Conservation (phyloP, 1,140 invertebrate genomes). For the Augochlora pura region DNA sequence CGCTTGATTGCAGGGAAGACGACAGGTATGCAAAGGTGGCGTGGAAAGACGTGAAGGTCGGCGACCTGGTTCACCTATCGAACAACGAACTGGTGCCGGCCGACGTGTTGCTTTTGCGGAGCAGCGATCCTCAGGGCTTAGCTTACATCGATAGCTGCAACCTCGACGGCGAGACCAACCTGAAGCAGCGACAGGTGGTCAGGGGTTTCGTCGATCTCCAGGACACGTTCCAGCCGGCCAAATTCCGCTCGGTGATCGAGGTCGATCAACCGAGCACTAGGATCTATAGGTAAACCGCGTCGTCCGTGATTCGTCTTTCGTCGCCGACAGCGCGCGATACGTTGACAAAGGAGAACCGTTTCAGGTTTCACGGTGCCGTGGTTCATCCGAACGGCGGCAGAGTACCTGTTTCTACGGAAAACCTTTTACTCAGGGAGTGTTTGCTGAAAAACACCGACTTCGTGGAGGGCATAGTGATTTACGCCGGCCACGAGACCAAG, state of each 20-base stretch:
- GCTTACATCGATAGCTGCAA: conserved; percentile 99
- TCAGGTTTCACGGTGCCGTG: conserved; percentile 93
- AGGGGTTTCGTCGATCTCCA: conserved; percentile 84
- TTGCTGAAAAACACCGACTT: conserved; percentile 96
- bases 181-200: conserved; percentile 96
- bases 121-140: conserved; percentile 95
- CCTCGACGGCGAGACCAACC: conserved; percentile 99
- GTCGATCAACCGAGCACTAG: conserved; percentile 96
- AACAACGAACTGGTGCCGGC: conserved; percentile 98
- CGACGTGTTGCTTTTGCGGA: conserved; percentile 93
- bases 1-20: conserved; percentile 84
- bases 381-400: conserved; percentile 89
- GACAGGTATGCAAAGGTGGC: conserved; percentile 91
- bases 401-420: conserved; percentile 94
- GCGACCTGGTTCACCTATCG: conserved; percentile 96
- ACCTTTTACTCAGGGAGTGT: conserved; percentile 96
- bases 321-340: neutral
- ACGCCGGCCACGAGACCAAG: conserved; percentile 98
- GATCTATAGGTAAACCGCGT: conserved; percentile 87
- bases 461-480: conserved; percentile 98
- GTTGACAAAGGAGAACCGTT: conserved; percentile 7
- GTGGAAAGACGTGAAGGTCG: conserved; percentile 95
- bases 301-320: no score
- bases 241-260: conserved; percentile 92
- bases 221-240: conserved; percentile 87